Evolutionary conservation across 2,888 invertebrate genomes (phyloP), one percentile per base, ranked within the genome.

Genomic region (Clunio marinus): DNA sequence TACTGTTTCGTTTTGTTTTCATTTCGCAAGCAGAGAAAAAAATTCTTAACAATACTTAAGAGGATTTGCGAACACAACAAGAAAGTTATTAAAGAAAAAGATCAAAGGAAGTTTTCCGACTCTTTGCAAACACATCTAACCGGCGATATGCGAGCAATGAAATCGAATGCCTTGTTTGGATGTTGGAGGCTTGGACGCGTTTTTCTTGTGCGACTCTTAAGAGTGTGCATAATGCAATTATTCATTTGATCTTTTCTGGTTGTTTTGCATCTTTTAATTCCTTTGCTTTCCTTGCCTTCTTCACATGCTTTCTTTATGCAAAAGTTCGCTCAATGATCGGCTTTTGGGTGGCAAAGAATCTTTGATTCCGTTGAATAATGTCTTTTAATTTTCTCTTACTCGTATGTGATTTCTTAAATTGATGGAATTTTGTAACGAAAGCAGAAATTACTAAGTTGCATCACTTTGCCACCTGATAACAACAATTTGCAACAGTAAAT

Each of bases 1-100:
- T 41, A n/a, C 1, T 35, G 1, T 2, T 51, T 17, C 2, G 13
- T 13, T n/a, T 55, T 10, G n/a, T 35, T 20, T 60, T 28, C 27
- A 17, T 13, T 35, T 20, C n/a, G 35, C n/a, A 24, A 24, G 24
- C 37, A 24, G 41, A 32, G 32, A 32, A n/a, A 8, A 41, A 51
- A 51, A 4, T 7, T 22, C 10, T 51, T 51, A 51, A 51, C 51
- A 51, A 51, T 51, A 15, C 20, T 51, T 51, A 51, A 51, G 51
- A 51, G 10, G 41, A 20, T 51, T 51, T 51, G 22, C 51, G n/a
- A 45, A 51, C 51, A 41, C 63, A 63, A 63, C 63, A 45, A 63
- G 63, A 63, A 63, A 63, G 45, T 63, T 63, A 63, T 63, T 63
- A 63, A 63, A 46, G 63, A 37, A 63, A 63, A 63, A 63, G 63